A percentile compares a stretch with the other conserved stretches of the same genome.
These are phyloP conservation scores for Grantiella picta DNA, from an alignment of 2,113 vertebrate genomes.

Conservation along the genomic window DNA sequence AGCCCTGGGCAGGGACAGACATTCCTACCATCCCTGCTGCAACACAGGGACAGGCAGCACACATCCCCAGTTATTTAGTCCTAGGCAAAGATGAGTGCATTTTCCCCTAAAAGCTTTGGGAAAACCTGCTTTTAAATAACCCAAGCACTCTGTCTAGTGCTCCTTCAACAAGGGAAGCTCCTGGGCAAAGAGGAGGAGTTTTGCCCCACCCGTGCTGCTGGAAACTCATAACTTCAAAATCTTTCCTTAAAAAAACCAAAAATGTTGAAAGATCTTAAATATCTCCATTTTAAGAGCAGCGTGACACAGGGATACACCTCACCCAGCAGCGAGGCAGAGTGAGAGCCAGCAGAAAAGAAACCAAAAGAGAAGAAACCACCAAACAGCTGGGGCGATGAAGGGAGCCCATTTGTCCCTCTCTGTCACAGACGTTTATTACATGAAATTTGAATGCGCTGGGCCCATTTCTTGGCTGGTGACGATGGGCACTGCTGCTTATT, in stretches of 20 bases:
- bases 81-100: not conserved
- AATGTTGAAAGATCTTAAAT: not conserved
- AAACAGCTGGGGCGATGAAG: not conserved
- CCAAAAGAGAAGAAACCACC: not conserved
- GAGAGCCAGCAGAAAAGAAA: not conserved
- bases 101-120: not conserved
- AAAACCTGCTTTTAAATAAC: not conserved
- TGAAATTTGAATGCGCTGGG: not conserved
- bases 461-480: not conserved
- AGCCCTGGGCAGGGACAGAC: not conserved
- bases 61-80: not conserved
- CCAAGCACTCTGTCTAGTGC: rapidly evolving
- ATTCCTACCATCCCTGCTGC: not conserved
- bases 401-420: not conserved
- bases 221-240: not conserved
- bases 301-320: not conserved
- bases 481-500: not conserved
- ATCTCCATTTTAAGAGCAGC: not conserved
- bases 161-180: not conserved
- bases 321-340: not conserved
- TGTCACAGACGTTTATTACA: not conserved
- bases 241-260: not conserved
- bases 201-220: not conserved
- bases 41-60: not conserved
- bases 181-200: not conserved